Evolutionary conservation across 1,140 invertebrate species (phyloP).

Genomic region (Atta texana): DNA sequence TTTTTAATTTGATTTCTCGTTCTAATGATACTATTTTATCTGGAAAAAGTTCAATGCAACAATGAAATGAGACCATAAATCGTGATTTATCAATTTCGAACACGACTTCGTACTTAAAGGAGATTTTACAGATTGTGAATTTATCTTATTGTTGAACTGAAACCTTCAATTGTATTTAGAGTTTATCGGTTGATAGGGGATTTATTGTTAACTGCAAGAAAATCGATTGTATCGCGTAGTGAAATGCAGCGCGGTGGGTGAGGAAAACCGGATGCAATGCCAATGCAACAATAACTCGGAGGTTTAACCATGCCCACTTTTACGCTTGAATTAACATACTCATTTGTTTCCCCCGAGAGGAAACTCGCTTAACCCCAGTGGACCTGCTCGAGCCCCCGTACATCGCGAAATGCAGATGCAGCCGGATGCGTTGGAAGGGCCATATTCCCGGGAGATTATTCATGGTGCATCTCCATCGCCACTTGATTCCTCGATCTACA

Average conservation of each 20-base stretch:
- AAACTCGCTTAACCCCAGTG: constrained; percentile 41
- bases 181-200: constrained; percentile 15
- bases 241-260: not conserved
- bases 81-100: not conserved
- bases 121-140: constrained; percentile 11
- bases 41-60: not conserved
- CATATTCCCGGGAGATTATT: constrained; percentile 66
- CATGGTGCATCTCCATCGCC: constrained; percentile 40
- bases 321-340: constrained; percentile 74
- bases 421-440: constrained; percentile 40
- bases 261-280: constrained; percentile 42
- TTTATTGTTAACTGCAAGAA: constrained; percentile 24
- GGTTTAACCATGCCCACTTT: constrained; percentile 71
- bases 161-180: constrained; percentile 8
- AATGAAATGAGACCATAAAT: not conserved
- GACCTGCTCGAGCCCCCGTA: not conserved
- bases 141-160: constrained; percentile 6
- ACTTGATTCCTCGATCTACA: constrained; percentile 60
- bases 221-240: constrained; percentile 42
- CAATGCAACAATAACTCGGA: constrained; percentile 24
- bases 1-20: not conserved
- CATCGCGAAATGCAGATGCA: constrained; percentile 51
- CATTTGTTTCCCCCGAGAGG: constrained; percentile 70
- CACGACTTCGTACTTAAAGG: not conserved
- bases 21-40: not conserved